These are phyloP conservation scores for Diplazon laetatorius DNA, from an alignment of 2,888 invertebrate species.

Conservation along the genomic window DNA sequence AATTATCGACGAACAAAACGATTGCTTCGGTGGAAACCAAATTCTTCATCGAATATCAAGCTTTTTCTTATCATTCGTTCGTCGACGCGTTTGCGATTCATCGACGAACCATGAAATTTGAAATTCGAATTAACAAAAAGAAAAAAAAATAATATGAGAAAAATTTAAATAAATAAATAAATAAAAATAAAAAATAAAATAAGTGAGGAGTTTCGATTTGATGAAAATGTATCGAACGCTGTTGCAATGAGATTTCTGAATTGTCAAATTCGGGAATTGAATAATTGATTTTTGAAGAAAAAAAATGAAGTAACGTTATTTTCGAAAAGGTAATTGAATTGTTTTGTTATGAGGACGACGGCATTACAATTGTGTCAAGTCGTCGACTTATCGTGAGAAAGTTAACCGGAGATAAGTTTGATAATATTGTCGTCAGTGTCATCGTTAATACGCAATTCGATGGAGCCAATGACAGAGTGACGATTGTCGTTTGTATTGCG, in stretches of 20 bases:
- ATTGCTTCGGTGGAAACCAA: slow-evolving; percentile 13
- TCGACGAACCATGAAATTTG: background rate
- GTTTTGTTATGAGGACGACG: background rate
- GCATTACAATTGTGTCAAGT: background rate
- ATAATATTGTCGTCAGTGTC: background rate
- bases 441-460: background rate
- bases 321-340: too few relatives aligned
- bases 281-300: too few relatives aligned
- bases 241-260: too few relatives aligned
- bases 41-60: background rate
- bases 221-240: too few relatives aligned
- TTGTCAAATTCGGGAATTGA: too few relatives aligned
- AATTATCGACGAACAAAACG: background rate
- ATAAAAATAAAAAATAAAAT: too few relatives aligned
- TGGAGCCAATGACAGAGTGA: slow-evolving; percentile 44
- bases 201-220: too few relatives aligned
- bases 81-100: background rate
- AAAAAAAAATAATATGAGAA: too few relatives aligned
- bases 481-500: slow-evolving; percentile 53
- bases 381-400: background rate
- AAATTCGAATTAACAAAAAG: too few relatives aligned
- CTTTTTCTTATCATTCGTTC: background rate
- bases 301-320: too few relatives aligned
- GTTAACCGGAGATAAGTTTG: background rate
- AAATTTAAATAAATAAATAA: too few relatives aligned